Percentiles rank a stretch among this genome's conserved stretches.
These are phyloP conservation scores for Nymphalis polychloros DNA, from an alignment of 2,888 invertebrate species.

Conservation along the genomic window DNA sequence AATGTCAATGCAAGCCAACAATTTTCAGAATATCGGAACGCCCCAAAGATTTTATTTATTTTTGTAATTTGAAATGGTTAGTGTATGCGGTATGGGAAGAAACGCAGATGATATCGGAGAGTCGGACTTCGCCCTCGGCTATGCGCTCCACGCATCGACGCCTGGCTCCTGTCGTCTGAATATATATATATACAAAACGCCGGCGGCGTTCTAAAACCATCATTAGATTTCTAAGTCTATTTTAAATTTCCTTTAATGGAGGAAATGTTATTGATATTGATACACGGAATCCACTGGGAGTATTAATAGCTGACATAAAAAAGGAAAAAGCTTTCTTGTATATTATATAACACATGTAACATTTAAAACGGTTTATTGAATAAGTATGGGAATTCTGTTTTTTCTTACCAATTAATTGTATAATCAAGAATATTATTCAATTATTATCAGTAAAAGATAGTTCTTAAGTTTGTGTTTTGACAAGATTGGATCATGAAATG, in stretches of 20 bases:
- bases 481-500: constrained; percentile 10
- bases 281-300: no score
- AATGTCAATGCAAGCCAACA: no score
- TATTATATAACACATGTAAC: no score
- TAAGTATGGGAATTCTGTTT: no score
- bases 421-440: no score
- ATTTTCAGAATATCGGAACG: no score
- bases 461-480: not conserved
- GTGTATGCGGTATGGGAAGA: constrained; percentile 54
- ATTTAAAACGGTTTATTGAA: no score
- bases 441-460: not conserved
- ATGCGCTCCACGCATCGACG: constrained; percentile 66
- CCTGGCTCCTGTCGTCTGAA: constrained; percentile 45
- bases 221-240: not conserved
- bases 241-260: not conserved
- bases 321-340: no score
- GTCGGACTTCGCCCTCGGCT: constrained; percentile 50
- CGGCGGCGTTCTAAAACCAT: constrained; percentile 7
- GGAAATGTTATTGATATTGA: not conserved
- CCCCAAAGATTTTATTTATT: constrained; percentile 15
- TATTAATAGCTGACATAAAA: no score
- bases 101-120: constrained; percentile 54
- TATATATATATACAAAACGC: constrained; percentile 15
- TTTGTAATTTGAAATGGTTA: constrained; percentile 19
- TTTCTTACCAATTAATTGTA: no score